Evolutionary conservation across 2,113 vertebrate species (phyloP), one percentile per base, ranked within the genome.

Genomic region (Nothoprocta pentlandii): DNA sequence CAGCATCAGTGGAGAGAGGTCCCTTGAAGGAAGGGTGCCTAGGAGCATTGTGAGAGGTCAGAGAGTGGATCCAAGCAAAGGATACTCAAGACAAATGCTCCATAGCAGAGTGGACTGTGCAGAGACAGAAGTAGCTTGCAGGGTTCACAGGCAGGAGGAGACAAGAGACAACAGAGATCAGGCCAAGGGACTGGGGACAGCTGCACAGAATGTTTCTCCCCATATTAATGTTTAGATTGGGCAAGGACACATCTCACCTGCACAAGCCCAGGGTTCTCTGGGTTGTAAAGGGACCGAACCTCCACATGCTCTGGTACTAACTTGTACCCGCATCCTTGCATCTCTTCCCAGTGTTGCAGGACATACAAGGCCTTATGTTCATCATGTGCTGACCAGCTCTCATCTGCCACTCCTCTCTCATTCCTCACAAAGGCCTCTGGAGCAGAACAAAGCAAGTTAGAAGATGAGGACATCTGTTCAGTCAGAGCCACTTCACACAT

Each of bases 251-350:
- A 20, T 46, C 80, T 97, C 59, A 99, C 99, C 98, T 99, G 99
- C 41, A 98, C 98, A 49, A 99, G 97, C 16, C 99, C 98, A 0
- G 98, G 98, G 68, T 96, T 99, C n/a, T 97, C 97, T 0, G 91
- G 78, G 86, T 98, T 98, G 88, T 98, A 95, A 69, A 99, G 98
- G 19, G 98, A 98, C 61, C 98, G 97, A 32, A 98, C 97, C 96
- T 99, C 99, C 85, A 99, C 98, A 0, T 99, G 99, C 80, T 99
- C 99, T 2, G 98, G 99, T 22, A 99, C 99, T 83, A 99, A 97
- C 73, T 97, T 97, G 66, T 97, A 84, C 3, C 99, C 98, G 7
- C 98, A 98, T 78, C 98, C 98, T 3, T 97, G 98, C 98, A 99
- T 99, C 95, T 99, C 98, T 7, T 97, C 98, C 99, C 99, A 99